Conservation (phyloP, 1,140 invertebrate species). For the Eriosoma lanigerum region DNA sequence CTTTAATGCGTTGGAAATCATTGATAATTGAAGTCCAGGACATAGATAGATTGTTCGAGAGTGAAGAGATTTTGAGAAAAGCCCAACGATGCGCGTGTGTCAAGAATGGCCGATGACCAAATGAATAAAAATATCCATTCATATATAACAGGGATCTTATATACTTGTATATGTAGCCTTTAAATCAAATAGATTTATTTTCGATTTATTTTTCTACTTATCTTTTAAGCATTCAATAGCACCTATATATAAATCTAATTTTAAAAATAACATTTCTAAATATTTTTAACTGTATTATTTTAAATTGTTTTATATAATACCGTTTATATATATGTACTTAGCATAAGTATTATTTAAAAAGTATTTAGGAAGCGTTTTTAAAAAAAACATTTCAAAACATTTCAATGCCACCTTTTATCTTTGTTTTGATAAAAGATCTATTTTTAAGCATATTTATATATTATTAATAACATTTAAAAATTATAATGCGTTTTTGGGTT, state of each 20-base stretch:
- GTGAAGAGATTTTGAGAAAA: conserved; percentile 10
- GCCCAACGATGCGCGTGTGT: not conserved
- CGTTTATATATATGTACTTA: too few relatives aligned
- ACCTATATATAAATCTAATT: not conserved
- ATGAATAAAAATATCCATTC: conserved; percentile 31
- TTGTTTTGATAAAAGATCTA: too few relatives aligned
- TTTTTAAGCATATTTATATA: too few relatives aligned
- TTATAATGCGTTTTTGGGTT: too few relatives aligned
- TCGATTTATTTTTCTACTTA: conserved; percentile 47
- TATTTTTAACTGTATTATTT: too few relatives aligned
- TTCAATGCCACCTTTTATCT: too few relatives aligned
- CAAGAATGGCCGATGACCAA: conserved; percentile 41
- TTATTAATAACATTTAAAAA: too few relatives aligned
- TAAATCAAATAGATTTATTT: conserved; percentile 10
- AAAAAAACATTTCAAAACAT: too few relatives aligned
- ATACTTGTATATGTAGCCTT: conserved; percentile 17
- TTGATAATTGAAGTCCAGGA: conserved; percentile 44
- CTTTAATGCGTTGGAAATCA: conserved; percentile 37
- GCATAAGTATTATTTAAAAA: too few relatives aligned
- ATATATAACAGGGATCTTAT: not conserved
- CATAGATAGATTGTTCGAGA: conserved; percentile 37
- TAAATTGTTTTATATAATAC: too few relatives aligned
- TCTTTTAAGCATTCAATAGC: not conserved
- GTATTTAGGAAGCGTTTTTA: too few relatives aligned
- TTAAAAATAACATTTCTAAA: not conserved